phyloP scores from a whole-genome alignment of 2,888 invertebrate genomes.

The Drosophila fulvimacula region DNA sequence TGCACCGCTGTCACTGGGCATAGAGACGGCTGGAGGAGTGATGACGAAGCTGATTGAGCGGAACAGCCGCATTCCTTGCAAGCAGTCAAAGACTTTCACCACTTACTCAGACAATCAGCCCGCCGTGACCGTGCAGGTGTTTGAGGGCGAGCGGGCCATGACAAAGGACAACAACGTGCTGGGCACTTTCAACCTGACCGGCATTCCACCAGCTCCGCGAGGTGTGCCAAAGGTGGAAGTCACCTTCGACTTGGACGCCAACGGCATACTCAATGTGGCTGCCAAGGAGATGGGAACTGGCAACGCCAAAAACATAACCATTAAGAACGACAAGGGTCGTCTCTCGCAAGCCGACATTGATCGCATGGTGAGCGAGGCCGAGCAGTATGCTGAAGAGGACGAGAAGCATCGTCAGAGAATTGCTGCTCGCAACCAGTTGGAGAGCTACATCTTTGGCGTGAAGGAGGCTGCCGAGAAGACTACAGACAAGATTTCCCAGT shows the following conservation, averaged over 20 bases:
- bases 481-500: conserved; percentile 85
- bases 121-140: conserved; percentile 90
- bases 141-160: conserved; percentile 93
- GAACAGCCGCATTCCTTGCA: conserved; percentile 90
- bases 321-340: conserved; percentile 93
- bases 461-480: conserved; percentile 89
- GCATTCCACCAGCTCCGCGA: conserved; percentile 97
- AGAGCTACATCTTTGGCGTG: conserved; percentile 88
- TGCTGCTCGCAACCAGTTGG: conserved; percentile 89
- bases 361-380: conserved; percentile 91
- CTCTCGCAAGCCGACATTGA: conserved; percentile 93
- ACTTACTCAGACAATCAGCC: conserved; percentile 93
- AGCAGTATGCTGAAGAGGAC: conserved; percentile 90
- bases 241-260: conserved; percentile 93
- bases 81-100: conserved; percentile 90
- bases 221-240: conserved; percentile 95
- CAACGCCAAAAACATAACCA: conserved; percentile 91
- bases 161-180: conserved; percentile 97
- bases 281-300: conserved; percentile 89
- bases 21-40: conserved; percentile 93
- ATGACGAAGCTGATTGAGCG: conserved; percentile 91
- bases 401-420: conserved; percentile 89
- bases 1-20: conserved; percentile 89
- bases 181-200: conserved; percentile 97
- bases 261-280: conserved; percentile 96